Evolutionary conservation across 2,888 invertebrate genomes (phyloP), one percentile per base, ranked within the genome.

Genomic region (Drosophila kuntzei): DNA sequence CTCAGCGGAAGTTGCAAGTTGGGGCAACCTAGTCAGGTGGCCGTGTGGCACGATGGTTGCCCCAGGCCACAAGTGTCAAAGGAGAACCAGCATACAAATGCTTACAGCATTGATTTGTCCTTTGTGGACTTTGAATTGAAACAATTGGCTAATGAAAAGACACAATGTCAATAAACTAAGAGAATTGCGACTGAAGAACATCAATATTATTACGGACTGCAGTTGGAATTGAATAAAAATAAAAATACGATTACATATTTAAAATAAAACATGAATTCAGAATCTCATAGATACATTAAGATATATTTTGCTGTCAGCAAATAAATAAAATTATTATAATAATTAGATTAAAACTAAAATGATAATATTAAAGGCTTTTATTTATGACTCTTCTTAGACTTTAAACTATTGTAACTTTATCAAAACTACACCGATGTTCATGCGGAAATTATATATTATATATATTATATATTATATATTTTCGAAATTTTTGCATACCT

Each of bases 41-140:
- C 47, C 27, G 68, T 84, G 53, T 72, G 75, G 69, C 79, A 81
- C 49, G 87, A 81, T 36, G 65, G 43, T 11, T 58, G 76, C 62
- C 83, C 75, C 59, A 69, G 49, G 61, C 58, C 32, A 32, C 41
- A 39, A 47, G 43, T 55, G 59, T n/a, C 61, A 61, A 50, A 8
- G 16, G 41, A 34, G 16, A 49, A 20, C 14, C 57, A 32, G 50
- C 47, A 58, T 47, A 29, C 49, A 71, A 39, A 25, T 37, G 37
- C 29, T 32, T 55, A 34, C 39, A 39, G 29, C 37, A 60, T 47
- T 59, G 85, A 87, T 75, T 80, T 84, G 71, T 41, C 84, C 29
- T 75, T 80, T 77, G 76, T 83, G 37, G 70, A 80, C 34, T 50
- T 89, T 36, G 55, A 83, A 66, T 63, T 77, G 69, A 77, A 69